A percentile compares a stretch with the other conserved stretches of the same genome.
These are phyloP conservation scores for Conus ventricosus DNA, from an alignment of 1,140 invertebrate genomes.

Conservation along the genomic window DNA sequence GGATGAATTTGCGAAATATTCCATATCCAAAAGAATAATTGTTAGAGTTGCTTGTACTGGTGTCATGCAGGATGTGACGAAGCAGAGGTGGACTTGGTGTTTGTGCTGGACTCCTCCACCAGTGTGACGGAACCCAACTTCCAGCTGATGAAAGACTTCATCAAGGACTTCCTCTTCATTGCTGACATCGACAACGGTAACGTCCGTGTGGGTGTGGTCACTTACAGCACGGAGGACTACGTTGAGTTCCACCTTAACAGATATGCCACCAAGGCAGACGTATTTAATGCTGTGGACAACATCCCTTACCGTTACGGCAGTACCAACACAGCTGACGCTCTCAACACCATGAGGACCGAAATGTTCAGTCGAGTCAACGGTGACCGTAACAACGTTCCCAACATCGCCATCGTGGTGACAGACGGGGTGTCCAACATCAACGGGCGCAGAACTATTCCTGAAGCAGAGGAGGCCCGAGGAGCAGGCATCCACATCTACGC, in stretches of 20 bases:
- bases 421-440: conserved; percentile 64
- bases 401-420: conserved; percentile 57
- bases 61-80: conserved; percentile 45
- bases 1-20: too few relatives aligned
- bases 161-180: conserved; percentile 50
- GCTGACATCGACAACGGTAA: conserved; percentile 52
- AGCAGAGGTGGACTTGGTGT: conserved; percentile 59
- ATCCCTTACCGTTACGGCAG: conserved; percentile 53
- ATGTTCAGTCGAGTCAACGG: conserved; percentile 54
- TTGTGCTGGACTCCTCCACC: conserved; percentile 58
- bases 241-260: conserved; percentile 50
- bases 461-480: conserved; percentile 53
- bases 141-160: conserved; percentile 51
- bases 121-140: conserved; percentile 53
- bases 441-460: conserved; percentile 60
- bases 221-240: conserved; percentile 49
- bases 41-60: too few relatives aligned
- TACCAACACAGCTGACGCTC: conserved; percentile 51
- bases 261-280: conserved; percentile 34
- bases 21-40: too few relatives aligned
- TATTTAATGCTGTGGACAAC: conserved; percentile 53
- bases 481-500: conserved; percentile 61
- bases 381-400: conserved; percentile 51
- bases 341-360: conserved; percentile 41
- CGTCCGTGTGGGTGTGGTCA: conserved; percentile 50